These are phyloP conservation scores for Cacoxenus indagator DNA, from an alignment of 2,888 invertebrate genomes.

Conservation along the genomic window DNA sequence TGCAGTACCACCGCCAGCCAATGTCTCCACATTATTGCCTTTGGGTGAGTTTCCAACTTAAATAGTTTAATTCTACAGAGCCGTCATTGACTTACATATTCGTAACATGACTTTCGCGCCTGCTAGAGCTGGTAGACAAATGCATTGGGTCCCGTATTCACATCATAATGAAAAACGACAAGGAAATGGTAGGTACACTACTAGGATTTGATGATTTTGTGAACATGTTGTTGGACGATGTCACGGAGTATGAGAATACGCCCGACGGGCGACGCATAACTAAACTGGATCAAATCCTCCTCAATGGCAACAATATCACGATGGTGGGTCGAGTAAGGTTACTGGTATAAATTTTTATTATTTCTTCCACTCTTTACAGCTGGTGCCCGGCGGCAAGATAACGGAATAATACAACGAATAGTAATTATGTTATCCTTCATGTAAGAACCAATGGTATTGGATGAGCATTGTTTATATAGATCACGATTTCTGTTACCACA, in stretches of 20 bases:
- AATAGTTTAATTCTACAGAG: neutral
- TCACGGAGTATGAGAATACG: conserved; percentile 97
- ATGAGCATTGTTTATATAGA: too few relatives aligned
- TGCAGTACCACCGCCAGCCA: conserved; percentile 74
- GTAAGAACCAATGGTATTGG: too few relatives aligned
- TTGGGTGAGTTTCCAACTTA: conserved; percentile 75
- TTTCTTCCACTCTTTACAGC: too few relatives aligned
- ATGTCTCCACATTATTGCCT: conserved; percentile 91
- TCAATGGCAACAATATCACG: conserved; percentile 99
- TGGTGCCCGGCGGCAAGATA: too few relatives aligned
- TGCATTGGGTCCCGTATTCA: conserved; percentile 99
- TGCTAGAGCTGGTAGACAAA: conserved; percentile 94
- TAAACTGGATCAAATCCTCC: conserved; percentile 95
- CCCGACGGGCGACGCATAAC: conserved; percentile 96
- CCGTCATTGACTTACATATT: too few relatives aligned
- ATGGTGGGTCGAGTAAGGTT: too few relatives aligned
- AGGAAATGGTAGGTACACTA: conserved; percentile 98
- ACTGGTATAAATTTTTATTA: too few relatives aligned
- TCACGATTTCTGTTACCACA: too few relatives aligned
- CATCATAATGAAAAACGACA: conserved; percentile 99
- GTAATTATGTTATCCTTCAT: too few relatives aligned
- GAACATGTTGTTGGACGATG: conserved; percentile 98
- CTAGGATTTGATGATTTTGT: conserved; percentile 99
- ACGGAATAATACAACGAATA: too few relatives aligned
- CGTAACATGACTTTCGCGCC: conserved; percentile 6